Conservation (phyloP, 2,113 vertebrate species). For the Sapayoa aenigma region DNA sequence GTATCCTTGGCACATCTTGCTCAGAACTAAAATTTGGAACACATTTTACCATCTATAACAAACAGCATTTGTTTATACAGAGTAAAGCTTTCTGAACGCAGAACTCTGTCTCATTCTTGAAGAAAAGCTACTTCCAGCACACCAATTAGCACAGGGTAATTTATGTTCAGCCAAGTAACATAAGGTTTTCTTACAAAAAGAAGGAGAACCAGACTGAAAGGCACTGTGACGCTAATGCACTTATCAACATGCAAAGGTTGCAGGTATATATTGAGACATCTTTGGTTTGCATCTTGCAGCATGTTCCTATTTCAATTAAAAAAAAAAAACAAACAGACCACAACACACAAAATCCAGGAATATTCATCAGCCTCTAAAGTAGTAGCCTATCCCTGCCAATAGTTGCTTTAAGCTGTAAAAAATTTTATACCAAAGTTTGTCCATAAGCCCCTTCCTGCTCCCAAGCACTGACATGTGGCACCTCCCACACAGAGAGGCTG, state of each 20-base stretch:
- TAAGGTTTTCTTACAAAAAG: neutral
- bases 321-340: neutral
- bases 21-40: constrained; percentile 15
- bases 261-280: neutral
- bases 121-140: constrained; percentile 8
- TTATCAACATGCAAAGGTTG: neutral
- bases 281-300: neutral
- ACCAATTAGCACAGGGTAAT: constrained; percentile 20
- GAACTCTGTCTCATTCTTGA: neutral
- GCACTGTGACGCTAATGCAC: neutral
- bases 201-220: neutral
- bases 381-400: neutral
- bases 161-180: neutral
- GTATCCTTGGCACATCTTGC: neutral
- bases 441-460: neutral
- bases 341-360: neutral
- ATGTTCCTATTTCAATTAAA: neutral
- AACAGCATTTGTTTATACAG: neutral
- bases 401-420: neutral
- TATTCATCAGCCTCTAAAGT: neutral
- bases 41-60: neutral
- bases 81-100: constrained; percentile 20
- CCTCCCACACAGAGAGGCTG: neutral
- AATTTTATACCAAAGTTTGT: neutral
- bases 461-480: accelerated